These are phyloP conservation scores for Sebastes vulpes DNA, from an alignment of 2,797 vertebrate species.

Conservation along the genomic window DNA sequence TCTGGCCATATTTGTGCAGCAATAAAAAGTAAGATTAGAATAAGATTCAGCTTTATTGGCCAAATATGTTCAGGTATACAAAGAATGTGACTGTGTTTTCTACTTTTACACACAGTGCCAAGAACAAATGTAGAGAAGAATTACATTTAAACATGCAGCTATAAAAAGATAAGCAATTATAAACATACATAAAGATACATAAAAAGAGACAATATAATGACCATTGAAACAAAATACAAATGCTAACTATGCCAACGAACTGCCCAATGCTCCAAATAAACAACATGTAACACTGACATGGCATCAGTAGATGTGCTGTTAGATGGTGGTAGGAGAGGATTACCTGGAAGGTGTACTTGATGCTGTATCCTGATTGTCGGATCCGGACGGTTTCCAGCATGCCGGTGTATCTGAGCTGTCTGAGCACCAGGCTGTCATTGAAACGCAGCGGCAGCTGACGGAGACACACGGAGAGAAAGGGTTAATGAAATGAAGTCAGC, in stretches of 20 bases:
- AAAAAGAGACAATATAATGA: neutral
- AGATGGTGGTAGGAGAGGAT: neutral
- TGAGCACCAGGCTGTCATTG: constrained; percentile 92
- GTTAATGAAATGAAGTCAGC: neutral
- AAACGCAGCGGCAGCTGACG: constrained; percentile 93
- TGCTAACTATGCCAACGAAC: neutral
- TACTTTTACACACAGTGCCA: neutral
- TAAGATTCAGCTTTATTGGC: neutral
- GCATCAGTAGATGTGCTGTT: neutral
- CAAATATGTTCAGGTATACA: neutral
- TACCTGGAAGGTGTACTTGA: constrained; percentile 96
- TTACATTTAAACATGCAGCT: neutral
- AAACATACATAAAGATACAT: neutral
- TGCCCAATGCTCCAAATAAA: neutral
- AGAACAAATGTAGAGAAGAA: neutral
- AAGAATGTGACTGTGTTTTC: neutral
- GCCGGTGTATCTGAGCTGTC: constrained; percentile 95
- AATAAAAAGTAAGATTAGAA: neutral
- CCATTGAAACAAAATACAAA: neutral
- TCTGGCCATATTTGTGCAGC: neutral
- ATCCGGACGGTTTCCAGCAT: constrained; percentile 98
- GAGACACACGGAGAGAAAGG: neutral
- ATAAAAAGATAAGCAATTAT: neutral
- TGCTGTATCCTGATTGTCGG: constrained; percentile 96
- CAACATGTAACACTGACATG: neutral